Percentiles rank a stretch among this genome's conserved stretches.
phyloP scores from a whole-genome alignment of 2,888 invertebrate species.

The Taphrorychus bicolor region DNA sequence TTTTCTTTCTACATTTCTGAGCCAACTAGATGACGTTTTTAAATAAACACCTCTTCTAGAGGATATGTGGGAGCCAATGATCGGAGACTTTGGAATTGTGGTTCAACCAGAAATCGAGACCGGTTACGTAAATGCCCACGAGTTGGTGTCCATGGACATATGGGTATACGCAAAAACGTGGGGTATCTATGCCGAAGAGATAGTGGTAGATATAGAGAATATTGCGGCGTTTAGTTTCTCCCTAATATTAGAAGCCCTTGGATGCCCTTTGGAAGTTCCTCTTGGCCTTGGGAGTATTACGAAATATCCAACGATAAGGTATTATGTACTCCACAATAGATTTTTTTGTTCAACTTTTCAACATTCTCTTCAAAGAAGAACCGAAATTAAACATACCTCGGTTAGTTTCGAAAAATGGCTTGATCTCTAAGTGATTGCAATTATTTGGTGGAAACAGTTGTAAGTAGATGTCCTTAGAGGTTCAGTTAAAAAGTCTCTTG shows the following conservation, averaged over 20 bases:
- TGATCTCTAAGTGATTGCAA: too few relatives aligned
- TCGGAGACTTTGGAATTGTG: constrained; percentile 53
- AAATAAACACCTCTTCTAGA: too few relatives aligned
- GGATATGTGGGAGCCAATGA: constrained; percentile 50
- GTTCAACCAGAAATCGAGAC: constrained; percentile 50
- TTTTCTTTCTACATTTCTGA: too few relatives aligned
- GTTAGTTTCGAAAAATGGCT: too few relatives aligned
- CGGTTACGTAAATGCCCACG: constrained; percentile 48
- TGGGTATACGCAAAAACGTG: constrained; percentile 60
- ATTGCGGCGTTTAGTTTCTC: constrained; percentile 55
- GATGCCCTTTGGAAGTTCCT: constrained; percentile 57
- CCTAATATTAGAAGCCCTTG: constrained; percentile 55
- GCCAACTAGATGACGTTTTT: too few relatives aligned
- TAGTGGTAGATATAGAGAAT: constrained; percentile 56
- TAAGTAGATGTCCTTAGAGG: too few relatives aligned
- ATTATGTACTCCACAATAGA: too few relatives aligned
- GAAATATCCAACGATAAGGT: constrained; percentile 48
- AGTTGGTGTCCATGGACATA: constrained; percentile 51
- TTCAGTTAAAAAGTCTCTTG: too few relatives aligned
- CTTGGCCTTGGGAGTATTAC: constrained; percentile 51
- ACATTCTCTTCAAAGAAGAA: not conserved
- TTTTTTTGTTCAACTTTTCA: too few relatives aligned
- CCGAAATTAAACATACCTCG: too few relatives aligned
- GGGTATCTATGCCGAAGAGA: constrained; percentile 60
- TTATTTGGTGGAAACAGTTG: too few relatives aligned